Evolutionary conservation across 2,888 invertebrate species (phyloP).

Genomic region (Hirtodrosophila confusa): DNA sequence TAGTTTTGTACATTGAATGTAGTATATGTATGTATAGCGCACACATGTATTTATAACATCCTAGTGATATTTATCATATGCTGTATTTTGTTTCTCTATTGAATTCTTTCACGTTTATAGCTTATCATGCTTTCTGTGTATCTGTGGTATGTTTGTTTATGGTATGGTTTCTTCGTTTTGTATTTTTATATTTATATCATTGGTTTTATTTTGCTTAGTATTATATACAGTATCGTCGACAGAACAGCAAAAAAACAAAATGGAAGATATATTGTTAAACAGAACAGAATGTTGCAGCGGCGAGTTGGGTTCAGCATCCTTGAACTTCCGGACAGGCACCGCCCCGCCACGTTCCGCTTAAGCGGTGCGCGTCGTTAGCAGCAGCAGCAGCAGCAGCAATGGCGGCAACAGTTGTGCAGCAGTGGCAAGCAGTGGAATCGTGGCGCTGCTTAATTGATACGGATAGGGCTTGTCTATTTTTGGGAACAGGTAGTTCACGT

Average conservation of each 20-base stretch:
- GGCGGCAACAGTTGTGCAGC: constrained; percentile 37
- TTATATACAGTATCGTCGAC: constrained; percentile 47
- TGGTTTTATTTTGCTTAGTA: constrained; percentile 31
- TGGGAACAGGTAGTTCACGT: constrained; percentile 13
- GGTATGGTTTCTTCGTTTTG: constrained; percentile 10
- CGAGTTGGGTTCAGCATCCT: constrained; percentile 18
- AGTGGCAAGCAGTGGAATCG: constrained; percentile 46
- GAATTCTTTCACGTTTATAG: constrained; percentile 4
- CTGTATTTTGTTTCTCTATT: constrained; percentile 13
- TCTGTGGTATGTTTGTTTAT: constrained; percentile 16
- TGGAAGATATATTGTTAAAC: constrained; percentile 11
- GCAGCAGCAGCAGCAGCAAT: constrained; percentile 39
- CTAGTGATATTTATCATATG: constrained; percentile 36
- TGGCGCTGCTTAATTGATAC: constrained; percentile 42
- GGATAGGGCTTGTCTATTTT: constrained; percentile 64
- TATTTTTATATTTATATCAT: constrained; percentile 15
- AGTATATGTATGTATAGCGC: constrained; percentile 25
- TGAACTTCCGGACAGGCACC: constrained; percentile 12
- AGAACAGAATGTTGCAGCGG: constrained; percentile 23
- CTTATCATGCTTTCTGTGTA: constrained; percentile 21
- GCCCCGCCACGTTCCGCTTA: constrained; percentile 43
- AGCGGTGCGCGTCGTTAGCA: constrained; percentile 48
- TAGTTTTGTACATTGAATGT: constrained; percentile 68
- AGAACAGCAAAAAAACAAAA: constrained; percentile 18
- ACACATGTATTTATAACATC: constrained; percentile 24